Evolutionary conservation across 2,888 invertebrate genomes (phyloP), one percentile per base, ranked within the genome.

Genomic region (Apeira syringaria): DNA sequence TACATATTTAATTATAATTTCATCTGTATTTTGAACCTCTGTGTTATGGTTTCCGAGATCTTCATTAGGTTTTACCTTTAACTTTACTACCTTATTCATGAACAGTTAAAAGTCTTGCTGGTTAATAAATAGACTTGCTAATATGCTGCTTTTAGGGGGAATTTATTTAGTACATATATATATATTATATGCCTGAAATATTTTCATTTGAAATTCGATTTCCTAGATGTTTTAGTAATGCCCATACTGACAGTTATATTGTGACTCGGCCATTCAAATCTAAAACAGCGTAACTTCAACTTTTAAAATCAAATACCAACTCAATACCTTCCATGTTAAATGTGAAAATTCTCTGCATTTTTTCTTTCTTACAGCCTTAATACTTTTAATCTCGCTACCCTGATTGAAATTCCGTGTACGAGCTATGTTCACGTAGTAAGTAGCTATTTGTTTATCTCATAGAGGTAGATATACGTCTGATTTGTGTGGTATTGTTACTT

Each of bases 391-490:
- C 13, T 10, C 11, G 33, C 49, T 28, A 59, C 67, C 67, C 80
- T 88, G 88, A 89, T 89, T 89, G 88, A 89, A 87, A 88, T 88
- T 89, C 88, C 87, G 68, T 89, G 88, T 87, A 80, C 77, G 74
- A 76, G 77, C 84, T 80, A 77, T 83, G 82, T 85, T 77, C 78
- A 71, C 40, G 68, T 67, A 74, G 68, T 73, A 71, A 72, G 69
- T 77, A 74, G 74, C 75, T 80, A 82, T 81, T 80, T 79, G 78
- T 72, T 74, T 80, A 79, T 77, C 77, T 77, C 80, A 74, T 77
- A 74, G 74, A 71, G 72, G 69, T 76, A 71, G 78, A 74, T 77
- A 74, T 59, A 51, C 49, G 60, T 59, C 68, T 76, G 74, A 76
- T 75, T 84, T 83, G 78, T 80, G 68, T 58, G 61, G 59, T 65